A percentile compares a stretch with the other conserved stretches of the same genome.
Evolutionary conservation across 2,113 vertebrate genomes (phyloP).

Genomic region (Onychorhynchus coronatus): DNA sequence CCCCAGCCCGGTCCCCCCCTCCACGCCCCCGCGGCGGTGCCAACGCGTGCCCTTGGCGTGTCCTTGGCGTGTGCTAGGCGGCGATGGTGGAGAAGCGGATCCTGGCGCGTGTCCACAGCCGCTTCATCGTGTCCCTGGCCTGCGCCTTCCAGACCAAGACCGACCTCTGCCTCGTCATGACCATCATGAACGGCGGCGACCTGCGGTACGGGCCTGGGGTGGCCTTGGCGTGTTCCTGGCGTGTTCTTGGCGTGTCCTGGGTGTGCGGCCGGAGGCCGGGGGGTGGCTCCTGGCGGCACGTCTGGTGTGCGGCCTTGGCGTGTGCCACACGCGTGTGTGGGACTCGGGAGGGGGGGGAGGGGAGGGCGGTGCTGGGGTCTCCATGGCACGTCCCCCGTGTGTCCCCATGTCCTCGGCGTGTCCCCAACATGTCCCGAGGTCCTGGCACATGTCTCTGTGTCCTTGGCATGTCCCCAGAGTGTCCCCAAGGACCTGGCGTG

Average conservation of each 20-base stretch:
- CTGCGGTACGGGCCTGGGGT: constrained; percentile 73
- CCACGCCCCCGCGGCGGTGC: background rate
- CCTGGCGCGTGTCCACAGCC: background rate
- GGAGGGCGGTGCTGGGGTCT: too few relatives aligned
- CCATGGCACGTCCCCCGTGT: accelerated
- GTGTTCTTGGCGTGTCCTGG: accelerated
- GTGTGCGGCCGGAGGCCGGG: too few relatives aligned
- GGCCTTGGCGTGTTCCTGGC: background rate
- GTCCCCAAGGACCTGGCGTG: background rate
- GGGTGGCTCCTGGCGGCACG: too few relatives aligned
- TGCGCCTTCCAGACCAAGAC: constrained; percentile 82
- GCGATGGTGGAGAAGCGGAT: constrained; percentile 15
- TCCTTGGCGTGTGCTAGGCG: background rate
- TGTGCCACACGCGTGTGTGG: too few relatives aligned
- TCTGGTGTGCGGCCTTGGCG: accelerated
- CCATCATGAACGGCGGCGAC: constrained; percentile 92
- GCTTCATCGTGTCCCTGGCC: constrained; percentile 20
- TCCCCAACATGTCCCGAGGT: background rate
- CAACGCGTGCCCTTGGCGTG: background rate
- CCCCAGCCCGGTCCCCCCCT: too few relatives aligned
- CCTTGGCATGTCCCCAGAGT: background rate
- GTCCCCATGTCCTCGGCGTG: background rate
- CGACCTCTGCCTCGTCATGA: constrained; percentile 92
- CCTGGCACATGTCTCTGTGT: too few relatives aligned
- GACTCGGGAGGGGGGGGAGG: too few relatives aligned